Evolutionary conservation across 2,113 vertebrate species (phyloP), one percentile per base, ranked within the genome.

Genomic region (Ammodytes marinus): DNA sequence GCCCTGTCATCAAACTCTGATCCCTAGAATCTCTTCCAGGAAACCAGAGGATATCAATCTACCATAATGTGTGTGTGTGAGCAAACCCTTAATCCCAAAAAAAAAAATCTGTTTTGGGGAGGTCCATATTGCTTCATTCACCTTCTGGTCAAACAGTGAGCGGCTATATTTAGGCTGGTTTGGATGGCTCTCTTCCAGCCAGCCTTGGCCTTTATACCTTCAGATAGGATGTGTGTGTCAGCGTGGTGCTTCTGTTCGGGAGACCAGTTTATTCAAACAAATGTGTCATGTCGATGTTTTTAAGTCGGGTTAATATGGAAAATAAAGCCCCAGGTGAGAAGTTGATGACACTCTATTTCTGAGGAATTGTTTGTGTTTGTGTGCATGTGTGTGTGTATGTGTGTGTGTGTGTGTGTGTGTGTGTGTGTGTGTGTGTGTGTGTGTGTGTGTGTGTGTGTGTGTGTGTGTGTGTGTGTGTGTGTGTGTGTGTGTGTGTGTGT

Each of bases 1-100:
- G 69, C 10, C 6, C 45, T 53, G 49, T 63, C 67, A 58, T 3
- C 49, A 19, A 5, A 1, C 47, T 69, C 42, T 67, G 77, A 81
- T 86, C 66, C 7, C 35, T 71, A 82, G 77, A 55, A 2, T n/a
- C 59, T 50, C 57, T 78, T 89, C 88, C 80, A 83, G 83, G 75
- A 86, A 90, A 69, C 89, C 53, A 74, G 84, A 83, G 84, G 92
- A 89, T 76, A 13, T 81, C 73, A 68, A 80, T 77, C 46, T 83
- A 37, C 83, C 83, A 85, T 86, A 87, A 27, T 27, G 27, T 27
- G 27, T 27, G 27, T 27, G 27, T 90, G 85, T 75, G 70, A 67
- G 60, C 50, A 59, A n/a, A n/a, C 19, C 15, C 10, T 55, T 15
- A 10, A 53, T 11, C 35, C 12, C 13, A 54, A 54, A 17, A 52